A percentile compares a stretch with the other conserved stretches of the same genome.
These are phyloP conservation scores for Mormyrus proboscirostris DNA, from an alignment of 2,797 vertebrate species.

Conservation along the genomic window DNA sequence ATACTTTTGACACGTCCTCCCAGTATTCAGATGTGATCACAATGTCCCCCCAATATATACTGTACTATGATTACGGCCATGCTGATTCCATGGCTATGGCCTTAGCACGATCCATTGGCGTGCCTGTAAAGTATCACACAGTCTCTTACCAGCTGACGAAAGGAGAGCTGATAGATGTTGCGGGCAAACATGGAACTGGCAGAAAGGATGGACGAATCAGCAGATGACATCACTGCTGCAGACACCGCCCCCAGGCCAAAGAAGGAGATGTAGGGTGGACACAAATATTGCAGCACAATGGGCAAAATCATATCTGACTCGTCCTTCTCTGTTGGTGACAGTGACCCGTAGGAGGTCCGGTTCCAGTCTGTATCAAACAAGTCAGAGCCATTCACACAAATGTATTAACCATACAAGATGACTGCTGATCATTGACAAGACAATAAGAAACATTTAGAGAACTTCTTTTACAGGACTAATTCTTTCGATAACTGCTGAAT, in stretches of 20 bases:
- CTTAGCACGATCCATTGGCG: background rate
- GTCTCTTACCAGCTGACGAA: slow-evolving; percentile 85
- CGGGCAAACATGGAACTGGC: slow-evolving; percentile 97
- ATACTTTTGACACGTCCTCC: background rate
- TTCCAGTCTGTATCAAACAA: slow-evolving; percentile 77
- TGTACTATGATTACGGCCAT: background rate
- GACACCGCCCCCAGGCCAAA: slow-evolving; percentile 93
- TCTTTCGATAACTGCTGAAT: background rate
- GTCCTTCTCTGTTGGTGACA: slow-evolving; percentile 69
- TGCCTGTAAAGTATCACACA: background rate
- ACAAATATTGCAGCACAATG: slow-evolving; percentile 89
- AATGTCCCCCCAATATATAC: background rate
- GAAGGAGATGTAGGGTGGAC: slow-evolving; percentile 86
- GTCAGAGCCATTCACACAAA: slow-evolving; percentile 3
- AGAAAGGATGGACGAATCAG: slow-evolving; percentile 94
- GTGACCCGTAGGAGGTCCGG: slow-evolving; percentile 71
- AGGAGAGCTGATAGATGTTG: slow-evolving; percentile 92
- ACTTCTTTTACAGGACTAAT: background rate
- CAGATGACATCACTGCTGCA: slow-evolving; percentile 96
- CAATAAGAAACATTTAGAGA: background rate
- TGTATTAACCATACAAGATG: background rate
- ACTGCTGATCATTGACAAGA: background rate
- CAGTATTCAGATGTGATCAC: background rate
- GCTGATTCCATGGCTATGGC: background rate
- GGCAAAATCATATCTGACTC: slow-evolving; percentile 95